Evolutionary conservation across 2,113 vertebrate species (phyloP).

Genomic region (Bufo bufo): DNA sequence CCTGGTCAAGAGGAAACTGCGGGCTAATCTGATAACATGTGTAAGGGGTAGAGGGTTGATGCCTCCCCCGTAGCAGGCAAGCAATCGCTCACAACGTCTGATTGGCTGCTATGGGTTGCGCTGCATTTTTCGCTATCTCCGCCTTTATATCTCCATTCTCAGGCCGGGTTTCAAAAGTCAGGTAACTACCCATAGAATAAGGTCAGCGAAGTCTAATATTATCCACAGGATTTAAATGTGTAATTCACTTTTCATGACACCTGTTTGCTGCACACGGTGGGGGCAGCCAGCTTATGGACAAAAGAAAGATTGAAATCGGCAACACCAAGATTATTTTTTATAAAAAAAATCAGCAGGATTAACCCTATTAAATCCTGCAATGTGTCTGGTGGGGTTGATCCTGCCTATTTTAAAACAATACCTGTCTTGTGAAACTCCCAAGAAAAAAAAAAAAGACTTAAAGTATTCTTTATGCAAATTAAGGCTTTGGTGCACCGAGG

Average conservation of each 20-base stretch:
- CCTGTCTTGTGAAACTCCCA: too few species aligned
- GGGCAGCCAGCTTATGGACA: not conserved
- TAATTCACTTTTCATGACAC: not conserved
- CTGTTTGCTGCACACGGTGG: not conserved
- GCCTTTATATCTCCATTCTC: constrained; percentile 3
- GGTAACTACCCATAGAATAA: not conserved
- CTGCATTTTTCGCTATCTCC: not conserved
- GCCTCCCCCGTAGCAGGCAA: too few species aligned
- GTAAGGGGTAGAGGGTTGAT: not conserved
- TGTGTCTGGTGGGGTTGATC: too few species aligned
- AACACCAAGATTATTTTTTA: not conserved
- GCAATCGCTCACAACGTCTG: not conserved
- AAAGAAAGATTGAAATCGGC: not conserved
- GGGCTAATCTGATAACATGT: not conserved
- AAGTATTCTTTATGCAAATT: too few species aligned
- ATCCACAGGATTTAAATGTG: not conserved
- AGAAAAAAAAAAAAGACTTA: too few species aligned
- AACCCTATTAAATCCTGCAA: too few species aligned
- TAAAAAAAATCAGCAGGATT: not conserved
- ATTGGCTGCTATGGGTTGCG: not conserved
- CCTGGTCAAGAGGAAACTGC: not conserved
- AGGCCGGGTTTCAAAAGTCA: constrained; percentile 17
- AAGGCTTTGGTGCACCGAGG: too few species aligned
- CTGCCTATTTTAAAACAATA: too few species aligned
- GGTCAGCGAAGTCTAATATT: not conserved